These are phyloP conservation scores for Mycetomoellerius zeteki DNA, from an alignment of 1,140 invertebrate genomes.

Conservation along the genomic window DNA sequence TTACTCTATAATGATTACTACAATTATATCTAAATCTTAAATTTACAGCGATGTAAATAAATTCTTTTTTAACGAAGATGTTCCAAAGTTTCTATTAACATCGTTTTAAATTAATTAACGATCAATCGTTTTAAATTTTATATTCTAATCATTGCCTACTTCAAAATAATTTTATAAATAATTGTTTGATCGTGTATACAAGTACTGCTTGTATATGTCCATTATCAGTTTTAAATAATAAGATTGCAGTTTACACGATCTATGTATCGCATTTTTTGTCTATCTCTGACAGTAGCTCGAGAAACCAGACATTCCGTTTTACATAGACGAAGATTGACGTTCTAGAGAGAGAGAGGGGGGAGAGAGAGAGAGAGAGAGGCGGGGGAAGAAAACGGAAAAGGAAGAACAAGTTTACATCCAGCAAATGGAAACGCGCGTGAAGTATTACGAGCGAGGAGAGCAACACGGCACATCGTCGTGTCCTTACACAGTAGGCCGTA, in stretches of 20 bases:
- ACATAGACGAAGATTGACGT: constrained; percentile 4
- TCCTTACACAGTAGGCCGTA: constrained; percentile 75
- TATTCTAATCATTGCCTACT: not conserved
- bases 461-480: constrained; percentile 69
- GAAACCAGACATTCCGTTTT: not conserved
- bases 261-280: not conserved
- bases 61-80: not conserved
- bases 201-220: not conserved
- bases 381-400: not conserved
- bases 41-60: not conserved
- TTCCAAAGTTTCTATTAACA: not conserved
- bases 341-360: not conserved
- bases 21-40: not conserved
- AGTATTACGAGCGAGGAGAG: constrained; percentile 78
- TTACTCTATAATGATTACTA: not conserved
- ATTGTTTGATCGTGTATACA: not conserved
- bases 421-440: constrained; percentile 81
- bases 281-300: not conserved
- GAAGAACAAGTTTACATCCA: constrained; percentile 76
- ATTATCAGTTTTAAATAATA: constrained; percentile 30
- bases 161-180: not conserved
- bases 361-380: not conserved
- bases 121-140: constrained; percentile 16
- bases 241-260: not conserved
- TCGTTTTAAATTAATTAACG: not conserved